These are phyloP conservation scores for Acrocephalus kingi DNA, from an alignment of 2,113 vertebrate genomes.

Conservation along the genomic window DNA sequence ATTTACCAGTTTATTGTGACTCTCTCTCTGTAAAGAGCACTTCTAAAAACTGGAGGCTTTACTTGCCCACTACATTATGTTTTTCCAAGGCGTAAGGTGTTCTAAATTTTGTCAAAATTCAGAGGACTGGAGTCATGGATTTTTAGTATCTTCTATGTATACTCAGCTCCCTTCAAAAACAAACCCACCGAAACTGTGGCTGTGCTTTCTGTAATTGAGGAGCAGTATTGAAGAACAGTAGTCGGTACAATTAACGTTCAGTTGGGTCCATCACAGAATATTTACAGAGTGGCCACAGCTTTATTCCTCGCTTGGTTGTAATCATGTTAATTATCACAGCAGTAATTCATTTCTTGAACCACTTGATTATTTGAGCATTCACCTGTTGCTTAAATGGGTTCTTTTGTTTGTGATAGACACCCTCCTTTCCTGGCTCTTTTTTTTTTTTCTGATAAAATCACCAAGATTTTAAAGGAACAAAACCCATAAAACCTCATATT, in stretches of 20 bases:
- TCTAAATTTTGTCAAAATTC: background rate
- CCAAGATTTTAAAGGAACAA: background rate
- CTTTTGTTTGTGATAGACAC: background rate
- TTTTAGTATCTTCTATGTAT: background rate
- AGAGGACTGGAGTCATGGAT: background rate
- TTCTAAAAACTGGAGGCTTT: background rate
- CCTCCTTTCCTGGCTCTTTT: background rate
- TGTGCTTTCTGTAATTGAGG: background rate
- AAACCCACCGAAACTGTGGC: background rate
- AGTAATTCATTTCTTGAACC: background rate
- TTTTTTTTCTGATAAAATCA: background rate
- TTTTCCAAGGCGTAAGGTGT: background rate
- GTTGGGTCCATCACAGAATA: background rate
- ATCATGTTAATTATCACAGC: slow-evolving; percentile 7
- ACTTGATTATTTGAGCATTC: background rate
- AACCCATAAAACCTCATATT: background rate
- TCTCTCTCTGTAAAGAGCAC: background rate
- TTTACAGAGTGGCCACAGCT: background rate
- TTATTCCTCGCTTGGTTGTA: background rate
- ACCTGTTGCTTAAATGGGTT: background rate
- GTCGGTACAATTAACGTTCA: background rate
- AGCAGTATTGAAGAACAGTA: background rate
- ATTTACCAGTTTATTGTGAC: background rate
- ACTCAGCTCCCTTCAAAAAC: background rate
- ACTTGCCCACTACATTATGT: background rate